Conservation (phyloP, 2,888 invertebrate species). For the Drosophila anceps region DNA sequence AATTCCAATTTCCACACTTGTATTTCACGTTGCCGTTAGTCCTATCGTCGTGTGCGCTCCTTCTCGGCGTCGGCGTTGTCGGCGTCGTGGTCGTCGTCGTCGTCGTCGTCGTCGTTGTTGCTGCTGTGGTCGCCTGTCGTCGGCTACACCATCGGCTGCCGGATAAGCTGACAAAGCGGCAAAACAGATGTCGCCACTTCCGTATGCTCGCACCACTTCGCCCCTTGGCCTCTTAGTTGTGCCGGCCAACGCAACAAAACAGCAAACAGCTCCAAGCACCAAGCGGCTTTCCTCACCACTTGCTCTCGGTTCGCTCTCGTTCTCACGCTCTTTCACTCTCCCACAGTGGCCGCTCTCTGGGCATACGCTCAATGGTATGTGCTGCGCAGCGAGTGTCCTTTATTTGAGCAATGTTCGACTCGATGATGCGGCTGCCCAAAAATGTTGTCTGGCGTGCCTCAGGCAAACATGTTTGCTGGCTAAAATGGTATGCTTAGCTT, state of each 20-base stretch:
- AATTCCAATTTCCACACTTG: constrained; percentile 84
- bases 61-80: constrained; percentile 25
- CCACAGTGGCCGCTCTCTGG: constrained; percentile 30
- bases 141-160: constrained; percentile 64
- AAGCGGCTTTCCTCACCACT: constrained; percentile 32
- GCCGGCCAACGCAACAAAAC: constrained; percentile 37
- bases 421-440: constrained; percentile 58
- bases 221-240: constrained; percentile 36
- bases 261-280: constrained; percentile 35
- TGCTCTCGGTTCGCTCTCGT: constrained; percentile 19
- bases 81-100: constrained; percentile 25
- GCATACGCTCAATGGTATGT: constrained; percentile 49
- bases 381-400: constrained; percentile 57
- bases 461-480: constrained; percentile 66
- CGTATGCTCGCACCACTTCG: constrained; percentile 50
- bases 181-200: constrained; percentile 80
- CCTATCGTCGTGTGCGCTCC: constrained; percentile 40
- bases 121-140: constrained; percentile 46
- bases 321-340: constrained; percentile 4
- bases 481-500: constrained; percentile 49
- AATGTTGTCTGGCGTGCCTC: constrained; percentile 52
- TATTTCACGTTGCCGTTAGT: constrained; percentile 72
- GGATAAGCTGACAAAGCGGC: constrained; percentile 77
- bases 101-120: constrained; percentile 30
- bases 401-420: constrained; percentile 47